Base-by-base conservation (phyloP, 37 sponge, comb jelly and placozoan genomes). In the Geodia barretti region DNA sequence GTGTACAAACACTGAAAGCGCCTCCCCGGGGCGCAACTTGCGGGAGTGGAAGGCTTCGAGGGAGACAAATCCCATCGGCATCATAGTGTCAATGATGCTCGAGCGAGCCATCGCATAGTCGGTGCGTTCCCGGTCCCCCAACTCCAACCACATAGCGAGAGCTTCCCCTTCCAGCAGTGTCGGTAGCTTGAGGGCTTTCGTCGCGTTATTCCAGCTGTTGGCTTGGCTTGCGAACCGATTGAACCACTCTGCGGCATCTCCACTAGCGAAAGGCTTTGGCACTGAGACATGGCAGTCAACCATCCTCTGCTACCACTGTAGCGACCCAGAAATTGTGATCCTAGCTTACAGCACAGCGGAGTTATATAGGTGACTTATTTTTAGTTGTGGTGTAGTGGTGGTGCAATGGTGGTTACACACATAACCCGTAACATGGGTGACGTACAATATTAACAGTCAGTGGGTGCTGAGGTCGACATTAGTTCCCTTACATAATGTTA, bases 241-340 rank as follows among this genome's bases (percentile, higher is more conserved):
- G 67, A 83, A 74, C 76, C 84, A 83, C 29, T 65, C 76, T 14
- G 31, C 47, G 17, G 43, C 76, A 64, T 83, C 68, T 66, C 76
- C 76, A 62, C 36, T 75, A 41, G 64, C 84, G 42, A 74, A 83
- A 23, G 75, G 54, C 41, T 68, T 79, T 9, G 70, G 70, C 20
- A 79, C 28, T 21, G 43, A 41, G 24, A 79, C 60, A n/a, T 75
- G 60, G 29, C 75, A 19, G 19, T 19, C 73, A 73, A 82, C 73
- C 74, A 41, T 75, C 74, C 84, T 83, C 84, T 86, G 86, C 79
- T 86, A 86, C 86, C 86, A 86, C 72, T 86, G 86, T 86, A 78
- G n/a, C n/a, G n/a, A n/a, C n/a, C n/a, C n/a, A n/a, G n/a, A n/a
- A n/a, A n/a, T n/a, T n/a, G n/a, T n/a, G n/a, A n/a, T n/a, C n/a